Evolutionary conservation across 1,140 invertebrate genomes (phyloP).

Genomic region (Caenorhabditis remanei): DNA sequence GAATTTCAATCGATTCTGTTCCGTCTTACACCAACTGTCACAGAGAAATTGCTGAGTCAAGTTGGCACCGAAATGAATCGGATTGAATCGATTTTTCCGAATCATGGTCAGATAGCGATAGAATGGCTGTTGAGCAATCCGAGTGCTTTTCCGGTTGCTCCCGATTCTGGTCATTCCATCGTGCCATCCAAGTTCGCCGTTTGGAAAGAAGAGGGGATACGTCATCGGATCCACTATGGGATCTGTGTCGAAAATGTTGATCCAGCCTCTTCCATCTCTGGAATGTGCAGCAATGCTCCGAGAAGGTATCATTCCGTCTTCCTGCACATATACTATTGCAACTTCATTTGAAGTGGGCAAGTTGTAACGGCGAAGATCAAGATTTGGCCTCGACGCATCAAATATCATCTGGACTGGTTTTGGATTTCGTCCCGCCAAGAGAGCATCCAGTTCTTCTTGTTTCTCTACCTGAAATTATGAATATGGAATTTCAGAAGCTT

Average conservation of each 20-base stretch:
- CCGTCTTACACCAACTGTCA: conserved; percentile 50
- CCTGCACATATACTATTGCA: not conserved
- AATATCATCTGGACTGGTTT: conserved; percentile 6
- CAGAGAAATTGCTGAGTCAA: conserved; percentile 64
- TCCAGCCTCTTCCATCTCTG: not conserved
- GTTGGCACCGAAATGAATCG: conserved; percentile 34
- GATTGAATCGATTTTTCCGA: conserved; percentile 52
- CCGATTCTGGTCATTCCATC: not conserved
- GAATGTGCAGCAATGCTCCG: not conserved
- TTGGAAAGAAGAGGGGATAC: conserved; percentile 55
- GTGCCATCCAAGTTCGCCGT: conserved; percentile 54
- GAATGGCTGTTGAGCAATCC: conserved; percentile 46
- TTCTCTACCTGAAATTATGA: not conserved
- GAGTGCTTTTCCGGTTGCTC: not conserved
- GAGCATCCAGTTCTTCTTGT: conserved; percentile 11
- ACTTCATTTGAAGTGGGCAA: conserved; percentile 20
- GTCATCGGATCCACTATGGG: conserved; percentile 28
- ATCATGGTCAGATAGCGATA: conserved; percentile 43
- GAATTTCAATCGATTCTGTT: conserved; percentile 58
- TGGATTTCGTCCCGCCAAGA: not conserved
- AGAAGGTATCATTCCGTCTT: not conserved
- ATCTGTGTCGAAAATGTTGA: not conserved
- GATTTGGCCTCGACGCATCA: not conserved
- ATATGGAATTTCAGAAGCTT: no score
- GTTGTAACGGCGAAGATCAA: conserved; percentile 29